Conservation (phyloP, 2,888 invertebrate species). For the Steinernema scapterisci region DNA sequence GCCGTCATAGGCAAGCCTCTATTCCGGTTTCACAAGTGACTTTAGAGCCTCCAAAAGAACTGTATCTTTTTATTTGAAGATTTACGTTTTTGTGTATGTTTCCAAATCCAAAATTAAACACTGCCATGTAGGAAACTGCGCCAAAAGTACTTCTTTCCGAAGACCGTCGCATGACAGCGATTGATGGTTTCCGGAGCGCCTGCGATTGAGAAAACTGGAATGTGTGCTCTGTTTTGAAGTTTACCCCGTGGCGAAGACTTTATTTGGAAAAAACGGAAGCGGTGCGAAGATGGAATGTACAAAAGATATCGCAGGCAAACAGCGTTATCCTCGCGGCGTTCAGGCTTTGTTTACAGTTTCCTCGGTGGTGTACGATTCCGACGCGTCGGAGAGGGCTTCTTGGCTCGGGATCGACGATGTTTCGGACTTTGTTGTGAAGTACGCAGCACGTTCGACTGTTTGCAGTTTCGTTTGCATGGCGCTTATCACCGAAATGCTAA, state of each 20-base stretch:
- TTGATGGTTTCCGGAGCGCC: conserved; percentile 18
- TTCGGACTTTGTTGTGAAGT: not conserved
- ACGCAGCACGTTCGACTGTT: not conserved
- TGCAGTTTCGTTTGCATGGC: not conserved
- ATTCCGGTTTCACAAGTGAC: too few relatives aligned
- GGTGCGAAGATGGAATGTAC: conserved; percentile 1
- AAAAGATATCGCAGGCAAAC: not conserved
- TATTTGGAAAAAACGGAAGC: not conserved
- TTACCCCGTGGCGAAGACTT: not conserved
- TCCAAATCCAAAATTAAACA: too few relatives aligned
- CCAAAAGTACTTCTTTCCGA: not conserved
- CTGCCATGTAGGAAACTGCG: too few relatives aligned
- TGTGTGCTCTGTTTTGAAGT: not conserved
- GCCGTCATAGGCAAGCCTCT: too few relatives aligned
- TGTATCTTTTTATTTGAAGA: too few relatives aligned
- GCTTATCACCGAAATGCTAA: conserved; percentile 17
- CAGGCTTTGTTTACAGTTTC: not conserved
- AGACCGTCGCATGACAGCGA: conserved; percentile 9
- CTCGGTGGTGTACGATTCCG: not conserved
- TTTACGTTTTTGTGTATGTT: too few relatives aligned
- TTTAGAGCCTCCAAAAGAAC: too few relatives aligned
- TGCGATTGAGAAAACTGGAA: not conserved
- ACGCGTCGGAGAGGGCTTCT: not conserved
- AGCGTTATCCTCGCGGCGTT: not conserved
- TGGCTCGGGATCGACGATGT: not conserved